Conservation (phyloP, 1,140 invertebrate species). For the Magallana ariakensis region DNA sequence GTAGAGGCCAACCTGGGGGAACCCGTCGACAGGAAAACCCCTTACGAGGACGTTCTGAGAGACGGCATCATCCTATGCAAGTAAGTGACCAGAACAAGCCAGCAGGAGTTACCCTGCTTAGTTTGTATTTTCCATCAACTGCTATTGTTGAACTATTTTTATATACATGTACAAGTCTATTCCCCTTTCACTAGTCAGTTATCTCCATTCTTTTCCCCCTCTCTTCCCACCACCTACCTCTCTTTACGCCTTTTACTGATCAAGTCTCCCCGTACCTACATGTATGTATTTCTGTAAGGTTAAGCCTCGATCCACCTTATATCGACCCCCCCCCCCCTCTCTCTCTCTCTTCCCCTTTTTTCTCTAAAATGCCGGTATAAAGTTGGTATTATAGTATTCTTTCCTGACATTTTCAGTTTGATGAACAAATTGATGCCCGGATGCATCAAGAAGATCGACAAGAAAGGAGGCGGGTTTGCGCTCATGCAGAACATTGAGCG, state of each 20-base stretch:
- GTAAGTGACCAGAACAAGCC: slow-evolving; percentile 68
- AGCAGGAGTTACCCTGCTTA: background rate
- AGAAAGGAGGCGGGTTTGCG: slow-evolving; percentile 93
- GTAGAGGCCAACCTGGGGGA: slow-evolving; percentile 92
- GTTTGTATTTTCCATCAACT: too few species aligned
- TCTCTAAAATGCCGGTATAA: too few species aligned
- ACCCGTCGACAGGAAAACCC: slow-evolving; percentile 83
- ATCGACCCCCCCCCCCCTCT: background rate
- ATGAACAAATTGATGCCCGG: slow-evolving; percentile 94
- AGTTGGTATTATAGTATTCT: too few species aligned
- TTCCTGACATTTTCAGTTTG: slow-evolving; percentile 79
- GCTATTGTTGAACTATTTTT: too few species aligned
- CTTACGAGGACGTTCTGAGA: slow-evolving; percentile 91
- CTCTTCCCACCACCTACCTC: background rate
- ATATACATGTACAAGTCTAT: too few species aligned
- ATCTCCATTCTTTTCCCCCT: background rate
- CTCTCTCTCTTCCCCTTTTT: background rate
- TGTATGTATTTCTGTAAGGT: background rate
- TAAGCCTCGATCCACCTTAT: too few species aligned
- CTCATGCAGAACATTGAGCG: slow-evolving; percentile 96
- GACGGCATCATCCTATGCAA: slow-evolving; percentile 95
- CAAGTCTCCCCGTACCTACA: background rate
- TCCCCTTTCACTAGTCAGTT: too few species aligned
- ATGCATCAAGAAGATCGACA: slow-evolving; percentile 91
- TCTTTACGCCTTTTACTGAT: background rate